Evolutionary conservation across 2,113 vertebrate species (phyloP), one percentile per base, ranked within the genome.

Genomic region (Triplophysa rosa): DNA sequence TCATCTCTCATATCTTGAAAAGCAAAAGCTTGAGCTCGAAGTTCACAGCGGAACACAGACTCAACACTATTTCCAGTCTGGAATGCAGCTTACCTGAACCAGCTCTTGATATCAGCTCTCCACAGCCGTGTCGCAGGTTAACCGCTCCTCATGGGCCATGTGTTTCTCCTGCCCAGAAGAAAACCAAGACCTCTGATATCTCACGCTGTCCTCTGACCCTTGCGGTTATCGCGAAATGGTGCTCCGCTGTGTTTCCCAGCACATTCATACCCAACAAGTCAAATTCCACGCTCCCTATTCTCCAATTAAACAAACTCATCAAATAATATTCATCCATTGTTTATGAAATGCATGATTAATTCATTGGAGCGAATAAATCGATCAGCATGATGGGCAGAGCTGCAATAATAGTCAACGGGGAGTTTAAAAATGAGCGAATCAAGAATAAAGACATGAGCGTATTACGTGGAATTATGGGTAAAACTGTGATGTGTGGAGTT

Each of bases 341-440:
- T 79, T 80, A 76, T 76, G 71, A 82, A 82, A 79, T 40, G 26
- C 59, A 75, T 74, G 58, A 68, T 68, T 80, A 77, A 82, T 72
- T 84, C 23, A 71, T 79, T 24, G 72, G 65, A 33, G 33, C 24
- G 33, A 72, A 80, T 79, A 62, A 72, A 71, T 81, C 74, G 65
- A 84, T 82, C 66, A 77, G 61, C 21, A 71, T 70, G 62, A 71
- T 71, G 49, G 79, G 81, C 45, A 82, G 67, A 11, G 67, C 45
- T 72, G 65, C 16, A 68, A 82, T 82, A 77, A 82, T 11, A 61
- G 42, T 49, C 40, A 14, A 77, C 8, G 8, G 29, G 40, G 64
- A 76, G 70, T 76, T 66, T 61, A 59, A 8, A 24, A 64, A 77
- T 81, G 40, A 45, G 24, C 45, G 23, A 67, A 71, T 79, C 52